Conservation (phyloP, 2,888 invertebrate species). For the Aphrophora alni region DNA sequence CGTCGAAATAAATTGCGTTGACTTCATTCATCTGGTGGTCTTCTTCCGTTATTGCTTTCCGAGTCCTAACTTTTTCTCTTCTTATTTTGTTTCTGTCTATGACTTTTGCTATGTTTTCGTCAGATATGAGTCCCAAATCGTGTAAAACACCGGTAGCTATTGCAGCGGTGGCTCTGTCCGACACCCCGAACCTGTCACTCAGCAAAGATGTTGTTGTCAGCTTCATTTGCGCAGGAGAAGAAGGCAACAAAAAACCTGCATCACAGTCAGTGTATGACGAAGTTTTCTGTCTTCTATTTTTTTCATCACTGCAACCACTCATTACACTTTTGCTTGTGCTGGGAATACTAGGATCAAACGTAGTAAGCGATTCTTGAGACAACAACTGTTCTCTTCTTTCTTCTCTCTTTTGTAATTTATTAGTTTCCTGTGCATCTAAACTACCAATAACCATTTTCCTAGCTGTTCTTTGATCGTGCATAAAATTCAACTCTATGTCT, state of each 20-base stretch:
- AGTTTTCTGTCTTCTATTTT: not conserved
- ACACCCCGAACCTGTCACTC: slow-evolving; percentile 30
- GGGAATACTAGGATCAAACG: not conserved
- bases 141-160: slow-evolving; percentile 31
- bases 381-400: not conserved
- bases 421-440: too few relatives aligned
- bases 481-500: too few relatives aligned
- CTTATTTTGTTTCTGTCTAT: slow-evolving; percentile 33
- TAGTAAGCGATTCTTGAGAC: not conserved
- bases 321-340: slow-evolving; percentile 7
- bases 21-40: not conserved
- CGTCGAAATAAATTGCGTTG: slow-evolving; percentile 32
- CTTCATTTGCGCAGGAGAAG: slow-evolving; percentile 21
- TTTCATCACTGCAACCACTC: slow-evolving; percentile 12
- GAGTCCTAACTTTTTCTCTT: slow-evolving; percentile 6
- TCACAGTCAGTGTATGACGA: too few relatives aligned
- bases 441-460: too few relatives aligned
- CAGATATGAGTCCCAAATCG: too few relatives aligned
- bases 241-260: too few relatives aligned
- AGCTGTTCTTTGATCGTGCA: too few relatives aligned
- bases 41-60: slow-evolving; percentile 8
- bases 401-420: not conserved
- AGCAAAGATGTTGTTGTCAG: slow-evolving; percentile 17
- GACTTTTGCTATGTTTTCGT: too few relatives aligned
- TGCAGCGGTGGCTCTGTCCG: slow-evolving; percentile 35